Evolutionary conservation across 1,140 invertebrate species (phyloP), one percentile per base, ranked within the genome.

Genomic region (Phthorimaea operculella): DNA sequence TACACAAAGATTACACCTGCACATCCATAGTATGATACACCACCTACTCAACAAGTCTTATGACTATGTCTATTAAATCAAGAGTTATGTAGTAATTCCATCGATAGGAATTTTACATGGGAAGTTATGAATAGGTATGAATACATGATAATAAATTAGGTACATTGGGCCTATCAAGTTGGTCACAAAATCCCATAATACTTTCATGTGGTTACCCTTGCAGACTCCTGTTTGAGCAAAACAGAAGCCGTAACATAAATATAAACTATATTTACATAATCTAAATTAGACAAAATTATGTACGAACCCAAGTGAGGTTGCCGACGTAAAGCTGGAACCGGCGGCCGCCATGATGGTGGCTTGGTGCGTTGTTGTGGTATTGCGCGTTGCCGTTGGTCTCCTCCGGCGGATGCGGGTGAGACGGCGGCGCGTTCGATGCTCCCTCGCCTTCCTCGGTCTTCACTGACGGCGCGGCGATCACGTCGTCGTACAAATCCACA

Each of bases 401-500:
- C 75, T 91, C 90, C 33, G 87, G 86, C 1, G 88, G 80, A 57
- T 71, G 75, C 16, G 59, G 42, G 72, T 86, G 87, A 62, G 77
- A 79, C 15, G 60, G 70, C 63, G 54, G 70, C 52, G 64, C 58
- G 53, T 82, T 87, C 47, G 76, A 73, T 49, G 87, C 86, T 48
- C 87, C 85, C 63, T 88, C 86, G 54, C 83, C 85, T 63, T 88
- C 86, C 59, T 87, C 86, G 12, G 83, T 78, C 57, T 88, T 87
- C 58, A 81, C 76, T 18, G 90, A 87, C 34, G 93, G 90, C 7
- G 94, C 91, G 39, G 95, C 92, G 66, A 97, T 94, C 36, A 98
- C 96, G 88, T 98, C 96, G 86, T 98, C 96, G 80, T 98, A 98
- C n/a, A 98, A 88, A 88, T 98, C 96, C 39, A 95, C 93, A 65